Evolutionary conservation across 1,140 invertebrate genomes (phyloP).

Genomic region (Meloidogyne floridensis): DNA sequence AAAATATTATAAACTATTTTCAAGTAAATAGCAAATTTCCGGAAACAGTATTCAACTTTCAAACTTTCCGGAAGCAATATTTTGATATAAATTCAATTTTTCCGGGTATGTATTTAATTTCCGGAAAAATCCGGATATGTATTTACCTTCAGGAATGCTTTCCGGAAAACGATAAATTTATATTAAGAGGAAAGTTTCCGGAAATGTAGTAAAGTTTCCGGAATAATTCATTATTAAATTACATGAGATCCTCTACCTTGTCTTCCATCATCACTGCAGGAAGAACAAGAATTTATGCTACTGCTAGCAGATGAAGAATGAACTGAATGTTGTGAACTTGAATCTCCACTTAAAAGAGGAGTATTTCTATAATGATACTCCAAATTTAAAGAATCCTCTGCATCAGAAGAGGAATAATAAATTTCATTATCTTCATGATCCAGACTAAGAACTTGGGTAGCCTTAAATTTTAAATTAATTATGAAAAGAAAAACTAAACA

Average conservation of each 20-base stretch:
- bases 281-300: not conserved
- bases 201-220: too few relatives aligned
- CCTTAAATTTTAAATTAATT: not conserved
- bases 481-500: not conserved
- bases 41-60: too few relatives aligned
- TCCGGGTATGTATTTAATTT: too few relatives aligned
- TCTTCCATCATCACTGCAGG: not conserved
- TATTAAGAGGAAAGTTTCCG: too few relatives aligned
- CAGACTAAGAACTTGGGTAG: not conserved
- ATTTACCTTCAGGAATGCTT: too few relatives aligned
- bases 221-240: too few relatives aligned
- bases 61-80: too few relatives aligned
- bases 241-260: not conserved
- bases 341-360: not conserved
- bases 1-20: too few relatives aligned
- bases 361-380: not conserved
- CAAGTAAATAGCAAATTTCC: too few relatives aligned
- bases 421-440: not conserved
- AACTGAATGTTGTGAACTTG: not conserved
- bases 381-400: conserved; percentile 12
- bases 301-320: not conserved
- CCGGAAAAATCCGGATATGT: too few relatives aligned
- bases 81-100: too few relatives aligned
- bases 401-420: not conserved
- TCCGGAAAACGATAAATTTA: too few relatives aligned